These are phyloP conservation scores for Listrodromus nycthemerus DNA, from an alignment of 2,888 invertebrate genomes.

Conservation along the genomic window DNA sequence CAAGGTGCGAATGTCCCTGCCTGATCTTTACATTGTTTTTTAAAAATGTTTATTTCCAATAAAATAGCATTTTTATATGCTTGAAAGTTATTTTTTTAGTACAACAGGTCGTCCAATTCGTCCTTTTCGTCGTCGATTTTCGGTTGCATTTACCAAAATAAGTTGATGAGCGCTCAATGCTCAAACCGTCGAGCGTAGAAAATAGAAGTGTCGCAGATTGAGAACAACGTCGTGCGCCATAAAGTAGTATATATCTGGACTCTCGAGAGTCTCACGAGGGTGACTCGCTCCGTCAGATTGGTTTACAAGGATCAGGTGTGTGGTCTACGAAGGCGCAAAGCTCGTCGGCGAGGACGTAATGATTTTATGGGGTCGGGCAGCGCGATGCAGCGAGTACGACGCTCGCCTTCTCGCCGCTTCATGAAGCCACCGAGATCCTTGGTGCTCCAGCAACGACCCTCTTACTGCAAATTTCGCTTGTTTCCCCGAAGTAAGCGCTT, in stretches of 20 bases:
- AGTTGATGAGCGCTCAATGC: constrained; percentile 13
- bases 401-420: constrained; percentile 52
- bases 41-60: background rate
- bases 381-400: constrained; percentile 27
- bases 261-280: constrained; percentile 56
- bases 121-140: background rate
- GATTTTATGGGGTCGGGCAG: constrained; percentile 76
- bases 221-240: constrained; percentile 31
- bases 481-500: constrained; percentile 40
- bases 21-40: background rate
- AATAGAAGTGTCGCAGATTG: constrained; percentile 33
- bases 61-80: background rate
- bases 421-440: constrained; percentile 57
- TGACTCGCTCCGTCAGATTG: constrained; percentile 61
- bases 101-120: background rate
- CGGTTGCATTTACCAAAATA: constrained; percentile 21
- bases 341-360: constrained; percentile 74
- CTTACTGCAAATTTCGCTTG: constrained; percentile 58
- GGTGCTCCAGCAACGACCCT: constrained; percentile 39
- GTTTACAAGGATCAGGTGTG: constrained; percentile 76
- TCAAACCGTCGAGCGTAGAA: background rate
- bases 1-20: background rate
- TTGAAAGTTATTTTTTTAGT: background rate
- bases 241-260: constrained; percentile 52
- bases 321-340: constrained; percentile 76